Conservation (phyloP, 1,140 invertebrate genomes). For the Drosophila fuyamai region DNA sequence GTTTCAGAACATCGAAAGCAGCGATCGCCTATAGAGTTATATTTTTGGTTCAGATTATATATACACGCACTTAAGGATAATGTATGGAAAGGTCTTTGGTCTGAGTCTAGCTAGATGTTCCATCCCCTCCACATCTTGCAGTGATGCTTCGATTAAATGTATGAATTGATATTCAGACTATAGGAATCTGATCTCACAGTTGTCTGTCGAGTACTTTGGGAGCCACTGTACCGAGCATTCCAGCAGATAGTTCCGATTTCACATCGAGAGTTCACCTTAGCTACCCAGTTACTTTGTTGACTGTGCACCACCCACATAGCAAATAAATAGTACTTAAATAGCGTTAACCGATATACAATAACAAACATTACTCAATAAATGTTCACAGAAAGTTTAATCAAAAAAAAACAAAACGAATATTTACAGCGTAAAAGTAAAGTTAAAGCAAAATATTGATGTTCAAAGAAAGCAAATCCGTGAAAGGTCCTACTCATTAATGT, state of each 20-base stretch:
- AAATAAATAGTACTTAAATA: constrained; percentile 44
- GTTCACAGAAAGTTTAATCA: constrained; percentile 76
- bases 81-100: constrained; percentile 13
- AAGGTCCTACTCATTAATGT: constrained; percentile 71
- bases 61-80: constrained; percentile 18
- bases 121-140: background rate
- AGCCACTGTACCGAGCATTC: background rate
- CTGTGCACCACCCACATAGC: constrained; percentile 42
- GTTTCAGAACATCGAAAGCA: constrained; percentile 56
- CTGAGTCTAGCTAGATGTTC: constrained; percentile 15
- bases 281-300: constrained; percentile 41
- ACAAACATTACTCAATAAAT: constrained; percentile 72
- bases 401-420: constrained; percentile 67
- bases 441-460: constrained; percentile 73
- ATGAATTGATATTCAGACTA: constrained; percentile 10
- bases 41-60: constrained; percentile 31
- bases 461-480: constrained; percentile 64
- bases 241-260: constrained; percentile 6
- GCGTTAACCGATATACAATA: constrained; percentile 65
- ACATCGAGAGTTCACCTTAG: constrained; percentile 26
- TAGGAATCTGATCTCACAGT: constrained; percentile 18
- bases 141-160: constrained; percentile 15
- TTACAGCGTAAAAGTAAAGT: constrained; percentile 61
- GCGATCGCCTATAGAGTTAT: constrained; percentile 41
- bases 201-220: constrained; percentile 5